Base-by-base conservation (phyloP, 2,888 invertebrate genomes). In the Lasioglossum malachurum region DNA sequence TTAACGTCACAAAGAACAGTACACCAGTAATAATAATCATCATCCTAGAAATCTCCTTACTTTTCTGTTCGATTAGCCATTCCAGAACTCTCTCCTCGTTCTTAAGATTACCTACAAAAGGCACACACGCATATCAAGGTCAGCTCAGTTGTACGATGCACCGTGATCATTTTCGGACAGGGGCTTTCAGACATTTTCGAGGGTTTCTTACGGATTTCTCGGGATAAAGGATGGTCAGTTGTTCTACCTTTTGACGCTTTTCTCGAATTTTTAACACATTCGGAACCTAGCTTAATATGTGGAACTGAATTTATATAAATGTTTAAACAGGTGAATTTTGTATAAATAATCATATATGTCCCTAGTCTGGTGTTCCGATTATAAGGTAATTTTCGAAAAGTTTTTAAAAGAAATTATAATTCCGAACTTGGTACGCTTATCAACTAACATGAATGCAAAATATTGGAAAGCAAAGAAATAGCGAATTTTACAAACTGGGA, bases 11-110 rank as follows among this genome's bases (percentile, higher is more conserved):
- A 95, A 95, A 94, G 94, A 95, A 95, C 94, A 95, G 93, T 95
- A 95, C 94, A 94, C 95, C 95, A 93, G 94, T 95, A 92, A 95
- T 95, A 93, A 95, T 95, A 93, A 95, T 95, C 95, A 95, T 95
- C 94, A 95, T 94, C 94, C 94, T 94, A 94, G 93, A 94, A 94
- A 94, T 95, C 94, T 96, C 97, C 98, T 98, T 98, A 98, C 98
- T 98, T 98, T 98, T 98, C 97, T 98, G 98, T 96, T 98, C 97
- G 96, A 98, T 97, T 96, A 98, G 97, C 98, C 98, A 98, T 97
- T 98, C 98, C 97, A 98, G 97, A 96, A 98, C 98, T 97, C 98
- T 98, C 96, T 98, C 98, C 97, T 98, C 98, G 96, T 98, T 97
- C 97, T 97, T 98, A 97, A 98, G 98, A 97, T 98, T 97, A 97